Evolutionary conservation across 2,888 invertebrate genomes (phyloP), one percentile per base, ranked within the genome.

Genomic region (Argyra leucocephala): DNA sequence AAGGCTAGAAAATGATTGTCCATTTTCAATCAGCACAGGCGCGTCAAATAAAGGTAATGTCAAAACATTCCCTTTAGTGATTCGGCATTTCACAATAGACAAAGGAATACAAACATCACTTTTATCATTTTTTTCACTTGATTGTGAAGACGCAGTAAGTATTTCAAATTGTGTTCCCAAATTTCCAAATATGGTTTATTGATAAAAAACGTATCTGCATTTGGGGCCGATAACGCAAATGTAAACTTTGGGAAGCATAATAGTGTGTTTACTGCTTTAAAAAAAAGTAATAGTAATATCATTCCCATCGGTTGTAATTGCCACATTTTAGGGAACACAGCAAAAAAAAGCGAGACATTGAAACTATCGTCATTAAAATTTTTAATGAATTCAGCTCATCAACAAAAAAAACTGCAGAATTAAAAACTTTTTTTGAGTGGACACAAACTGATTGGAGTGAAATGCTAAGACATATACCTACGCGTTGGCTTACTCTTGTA

Each of bases 341-440:
- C 62, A 5, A 62, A 62, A 62, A n/a, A 57, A 57, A 57, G 57
- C 57, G 57, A 57, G 57, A 57, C 22, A 63, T 63, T 57, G 63
- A 63, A 57, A 63, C 57, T 26, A 57, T 63, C 24, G 57, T 57
- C 24, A 63, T 63, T 23, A 63, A 63, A 63, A 57, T 57, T 57
- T 57, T 57, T 23, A 63, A 57, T 63, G 31, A 63, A 63, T 63
- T 63, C 23, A 63, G 60, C 60, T 60, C 60, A 24, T 60, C 60
- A 24, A 60, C 60, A 23, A 57, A 63, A 62, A 57, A 22, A 62
- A 63, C 63, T 57, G 57, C 21, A 21, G 18, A 48, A 63, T 63
- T 63, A 57, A 63, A 63, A 63, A 57, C 48, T 18, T 63, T 63
- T 57, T 63, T 63, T 48, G 63, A 48, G 23, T 63, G 63, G 63